phyloP scores from a whole-genome alignment of 1,140 invertebrate species.

The Drosophila nannoptera region DNA sequence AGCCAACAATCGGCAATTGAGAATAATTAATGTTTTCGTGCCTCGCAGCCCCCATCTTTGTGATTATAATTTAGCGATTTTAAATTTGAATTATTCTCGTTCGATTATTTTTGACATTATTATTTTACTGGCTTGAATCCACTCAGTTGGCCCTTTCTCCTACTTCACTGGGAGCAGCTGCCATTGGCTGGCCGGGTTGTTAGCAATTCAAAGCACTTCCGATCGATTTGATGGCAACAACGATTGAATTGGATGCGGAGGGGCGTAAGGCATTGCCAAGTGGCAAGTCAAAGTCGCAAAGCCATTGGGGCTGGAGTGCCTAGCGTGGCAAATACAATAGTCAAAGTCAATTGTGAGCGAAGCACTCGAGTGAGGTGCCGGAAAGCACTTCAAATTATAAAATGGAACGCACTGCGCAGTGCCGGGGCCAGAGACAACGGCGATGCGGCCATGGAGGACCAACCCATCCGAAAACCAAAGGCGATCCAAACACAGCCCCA shows the following conservation, averaged over 20 bases:
- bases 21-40: too few relatives aligned
- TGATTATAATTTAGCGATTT: too few relatives aligned
- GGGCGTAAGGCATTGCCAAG: slow-evolving; percentile 27
- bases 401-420: slow-evolving; percentile 47
- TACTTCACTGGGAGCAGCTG: background rate
- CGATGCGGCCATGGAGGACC: slow-evolving; percentile 43
- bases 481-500: slow-evolving; percentile 43
- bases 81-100: too few relatives aligned
- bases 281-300: slow-evolving; percentile 38
- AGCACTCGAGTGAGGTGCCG: slow-evolving; percentile 40
- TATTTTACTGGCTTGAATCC: background rate
- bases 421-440: slow-evolving; percentile 51
- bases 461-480: slow-evolving; percentile 57
- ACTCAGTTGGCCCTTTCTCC: background rate
- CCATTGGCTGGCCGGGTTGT: slow-evolving; percentile 8
- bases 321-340: too few relatives aligned
- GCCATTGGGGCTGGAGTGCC: background rate
- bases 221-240: slow-evolving; percentile 23
- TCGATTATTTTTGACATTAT: too few relatives aligned
- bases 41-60: too few relatives aligned
- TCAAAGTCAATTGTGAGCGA: slow-evolving; percentile 28
- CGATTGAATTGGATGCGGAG: slow-evolving; percentile 12
- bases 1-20: too few relatives aligned
- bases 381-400: slow-evolving; percentile 68
- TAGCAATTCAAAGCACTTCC: slow-evolving; percentile 14